Conservation (phyloP, 2,888 invertebrate species). For the Lycocerus yunnanus region DNA sequence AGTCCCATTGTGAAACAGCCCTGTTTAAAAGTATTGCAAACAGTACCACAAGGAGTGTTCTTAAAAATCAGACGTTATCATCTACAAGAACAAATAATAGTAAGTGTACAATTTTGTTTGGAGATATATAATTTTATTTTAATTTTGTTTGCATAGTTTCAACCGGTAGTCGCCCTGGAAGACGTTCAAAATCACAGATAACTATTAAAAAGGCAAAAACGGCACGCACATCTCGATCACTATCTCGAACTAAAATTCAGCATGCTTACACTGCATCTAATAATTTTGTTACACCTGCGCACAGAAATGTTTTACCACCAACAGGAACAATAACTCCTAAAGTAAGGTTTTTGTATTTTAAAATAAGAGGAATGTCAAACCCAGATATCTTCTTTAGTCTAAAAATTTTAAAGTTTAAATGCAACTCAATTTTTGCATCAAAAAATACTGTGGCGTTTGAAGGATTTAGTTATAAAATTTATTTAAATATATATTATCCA, state of each 20-base stretch:
- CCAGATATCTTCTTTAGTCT: too few relatives aligned
- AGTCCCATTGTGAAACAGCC: neutral
- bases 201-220: neutral
- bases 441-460: too few relatives aligned
- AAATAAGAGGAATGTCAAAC: too few relatives aligned
- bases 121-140: neutral
- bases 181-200: neutral
- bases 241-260: slow-evolving; percentile 34
- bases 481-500: too few relatives aligned
- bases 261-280: slow-evolving; percentile 5
- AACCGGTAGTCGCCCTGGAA: neutral
- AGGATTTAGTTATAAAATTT: too few relatives aligned
- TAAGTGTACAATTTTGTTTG: slow-evolving; percentile 21
- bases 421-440: too few relatives aligned
- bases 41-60: neutral
- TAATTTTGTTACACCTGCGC: slow-evolving; percentile 35
- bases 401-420: too few relatives aligned
- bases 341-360: slow-evolving; percentile 34
- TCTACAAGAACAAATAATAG: slow-evolving; percentile 13
- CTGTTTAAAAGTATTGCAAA: too few relatives aligned
- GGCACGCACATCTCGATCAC: slow-evolving; percentile 36
- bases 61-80: neutral
- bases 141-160: neutral
- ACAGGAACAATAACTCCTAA: slow-evolving; percentile 48
- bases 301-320: slow-evolving; percentile 27